Conservation (phyloP, 2,113 vertebrate species). For the Rhynchomys soricoides region DNA sequence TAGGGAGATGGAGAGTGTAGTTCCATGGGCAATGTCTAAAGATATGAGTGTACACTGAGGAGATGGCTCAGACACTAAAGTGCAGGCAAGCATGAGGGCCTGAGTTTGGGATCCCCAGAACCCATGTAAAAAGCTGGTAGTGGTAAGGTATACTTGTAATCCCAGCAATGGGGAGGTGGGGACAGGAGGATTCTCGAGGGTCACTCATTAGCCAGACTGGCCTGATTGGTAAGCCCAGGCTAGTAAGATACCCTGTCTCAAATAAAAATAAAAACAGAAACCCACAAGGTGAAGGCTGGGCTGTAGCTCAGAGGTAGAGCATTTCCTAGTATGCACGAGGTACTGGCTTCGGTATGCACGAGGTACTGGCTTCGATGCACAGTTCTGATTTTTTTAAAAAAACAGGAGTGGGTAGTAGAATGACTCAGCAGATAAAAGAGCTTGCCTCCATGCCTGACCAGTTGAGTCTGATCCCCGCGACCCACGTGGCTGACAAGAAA, state of each 20-base stretch:
- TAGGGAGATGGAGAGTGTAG: not conserved
- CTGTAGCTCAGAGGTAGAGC: not conserved
- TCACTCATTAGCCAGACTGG: not conserved
- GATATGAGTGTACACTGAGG: not conserved
- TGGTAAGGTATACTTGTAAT: not conserved
- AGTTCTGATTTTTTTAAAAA: not conserved
- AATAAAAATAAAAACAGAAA: not conserved
- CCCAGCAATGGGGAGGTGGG: not conserved
- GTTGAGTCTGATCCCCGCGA: too few species aligned
- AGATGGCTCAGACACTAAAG: not conserved
- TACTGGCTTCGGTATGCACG: not conserved
- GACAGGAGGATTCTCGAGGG: not conserved
- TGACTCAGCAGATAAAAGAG: not conserved
- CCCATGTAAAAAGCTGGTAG: not conserved
- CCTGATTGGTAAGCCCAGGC: too few species aligned
- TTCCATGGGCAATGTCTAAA: too few species aligned
- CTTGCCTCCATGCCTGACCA: not conserved
- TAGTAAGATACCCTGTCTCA: not conserved
- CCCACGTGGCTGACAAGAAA: not conserved
- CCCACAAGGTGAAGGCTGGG: not conserved
- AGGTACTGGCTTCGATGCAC: not conserved
- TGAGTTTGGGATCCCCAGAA: not conserved
- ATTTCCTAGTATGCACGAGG: not conserved
- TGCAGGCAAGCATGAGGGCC: not conserved
- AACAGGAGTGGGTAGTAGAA: not conserved